These are phyloP conservation scores for Drosophila monieri DNA, from an alignment of 2,888 invertebrate genomes.

Conservation along the genomic window DNA sequence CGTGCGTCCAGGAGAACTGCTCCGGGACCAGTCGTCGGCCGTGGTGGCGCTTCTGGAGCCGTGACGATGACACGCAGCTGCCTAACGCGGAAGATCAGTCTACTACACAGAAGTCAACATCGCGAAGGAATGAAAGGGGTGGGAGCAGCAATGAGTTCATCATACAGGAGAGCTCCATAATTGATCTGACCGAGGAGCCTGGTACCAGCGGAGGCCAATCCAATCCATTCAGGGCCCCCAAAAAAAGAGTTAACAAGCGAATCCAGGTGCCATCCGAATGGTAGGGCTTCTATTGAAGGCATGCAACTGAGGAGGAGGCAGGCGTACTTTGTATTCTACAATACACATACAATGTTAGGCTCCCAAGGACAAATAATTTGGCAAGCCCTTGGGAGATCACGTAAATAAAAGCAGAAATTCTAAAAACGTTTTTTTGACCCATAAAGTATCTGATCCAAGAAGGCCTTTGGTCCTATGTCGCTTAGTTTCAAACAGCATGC, in stretches of 20 bases:
- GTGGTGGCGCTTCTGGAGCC: constrained; percentile 2
- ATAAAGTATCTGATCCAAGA: too few relatives aligned
- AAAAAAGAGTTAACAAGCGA: not conserved
- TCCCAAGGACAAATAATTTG: not conserved
- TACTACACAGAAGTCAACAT: too few relatives aligned
- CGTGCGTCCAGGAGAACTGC: not conserved
- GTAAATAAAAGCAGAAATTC: not conserved
- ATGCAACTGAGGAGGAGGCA: too few relatives aligned
- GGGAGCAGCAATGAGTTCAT: not conserved
- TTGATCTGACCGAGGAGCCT: not conserved
- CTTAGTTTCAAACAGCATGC: too few relatives aligned
- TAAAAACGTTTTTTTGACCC: too few relatives aligned
- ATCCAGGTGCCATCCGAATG: not conserved
- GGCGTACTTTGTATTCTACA: not conserved
- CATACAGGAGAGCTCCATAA: not conserved
- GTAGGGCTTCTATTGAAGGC: not conserved
- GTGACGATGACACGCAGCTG: not conserved
- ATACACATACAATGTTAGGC: not conserved
- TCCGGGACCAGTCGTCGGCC: not conserved
- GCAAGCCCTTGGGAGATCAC: not conserved
- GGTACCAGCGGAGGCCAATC: not conserved
- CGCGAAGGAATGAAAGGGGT: not conserved
- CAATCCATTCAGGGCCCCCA: not conserved
- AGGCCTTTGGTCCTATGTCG: too few relatives aligned
- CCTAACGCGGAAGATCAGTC: too few relatives aligned